Conservation (phyloP, 2,797 vertebrate species). For the Myotis pilosus region DNA sequence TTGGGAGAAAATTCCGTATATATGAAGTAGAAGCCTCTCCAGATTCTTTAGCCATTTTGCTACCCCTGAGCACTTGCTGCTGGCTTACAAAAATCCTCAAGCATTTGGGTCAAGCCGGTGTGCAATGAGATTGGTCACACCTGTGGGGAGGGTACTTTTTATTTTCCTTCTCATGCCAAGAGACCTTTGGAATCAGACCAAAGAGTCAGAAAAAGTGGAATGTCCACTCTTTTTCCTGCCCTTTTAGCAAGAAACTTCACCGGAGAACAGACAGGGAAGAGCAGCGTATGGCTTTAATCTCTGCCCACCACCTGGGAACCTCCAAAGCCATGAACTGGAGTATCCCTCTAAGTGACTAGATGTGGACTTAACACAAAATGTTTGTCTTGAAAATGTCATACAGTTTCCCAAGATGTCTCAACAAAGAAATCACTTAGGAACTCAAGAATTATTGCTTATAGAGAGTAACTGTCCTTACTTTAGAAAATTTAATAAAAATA, state of each 20-base stretch:
- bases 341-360: neutral
- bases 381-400: constrained; percentile 8
- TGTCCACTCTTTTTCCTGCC: neutral
- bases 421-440: constrained; percentile 51
- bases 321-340: neutral
- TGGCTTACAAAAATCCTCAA: neutral
- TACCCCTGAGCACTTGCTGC: neutral
- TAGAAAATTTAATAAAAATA: constrained; percentile 43
- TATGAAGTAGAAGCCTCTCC: neutral
- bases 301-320: neutral
- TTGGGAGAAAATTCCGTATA: neutral
- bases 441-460: neutral
- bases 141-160: neutral
- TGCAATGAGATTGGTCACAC: neutral
- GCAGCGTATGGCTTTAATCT: neutral
- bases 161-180: neutral
- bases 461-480: neutral
- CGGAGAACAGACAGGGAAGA: neutral
- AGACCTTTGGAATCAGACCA: neutral
- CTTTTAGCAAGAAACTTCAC: neutral
- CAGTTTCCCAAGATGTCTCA: constrained; percentile 9
- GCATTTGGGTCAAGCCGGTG: neutral
- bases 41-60: neutral
- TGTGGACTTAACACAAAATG: neutral
- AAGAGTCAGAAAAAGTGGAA: neutral